Evolutionary conservation across 2,113 vertebrate genomes (phyloP), one percentile per base, ranked within the genome.

Genomic region (Grammomys dolichurus): DNA sequence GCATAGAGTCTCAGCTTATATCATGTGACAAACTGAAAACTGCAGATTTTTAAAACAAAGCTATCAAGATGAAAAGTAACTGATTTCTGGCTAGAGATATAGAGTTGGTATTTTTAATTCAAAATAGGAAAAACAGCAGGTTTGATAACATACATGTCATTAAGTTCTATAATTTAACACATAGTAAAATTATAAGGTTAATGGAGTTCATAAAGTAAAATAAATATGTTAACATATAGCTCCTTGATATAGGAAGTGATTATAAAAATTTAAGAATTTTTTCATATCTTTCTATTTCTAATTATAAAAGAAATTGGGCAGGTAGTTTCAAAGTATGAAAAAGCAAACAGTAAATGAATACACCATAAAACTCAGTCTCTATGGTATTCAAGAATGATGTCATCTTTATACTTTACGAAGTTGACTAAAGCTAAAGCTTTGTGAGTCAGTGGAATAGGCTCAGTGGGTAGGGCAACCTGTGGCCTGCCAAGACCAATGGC

Each of bases 261-360:
- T 69, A 46, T 54, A 94, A 96, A 91, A 43, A 87, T 17, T 87
- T 36, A 78, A 94, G 87, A 88, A 16, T 33, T 16, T 69, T 69
- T 69, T 33, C 67, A 36, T 69, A 69, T 36, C 31, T 36, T 69
- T 69, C 67, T 51, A 60, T 63, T 12, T 89, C 28, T 89, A 89
- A 92, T 82, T 67, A 69, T 48, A 73, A 24, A 84, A 85, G 19
- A 93, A 58, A 4, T 40, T 75, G 31, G 77, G 84, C 3, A 77
- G 17, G 56, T 58, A 51, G 70, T 60, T 60, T 95, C 80, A 88
- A 90, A 56, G 48, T 70, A 33, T 40, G 26, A 91, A 82, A 92
- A 92, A 63, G 54, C 36, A 91, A 77, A 81, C n/a, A 69, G 19
- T 7, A 75, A 75, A 56, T 73, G 51, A 90, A 85, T 10, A 77